A percentile compares a stretch with the other conserved stretches of the same genome.
These are phyloP conservation scores for Camponotus pennsylvanicus DNA, from an alignment of 1,140 invertebrate genomes.

Conservation along the genomic window DNA sequence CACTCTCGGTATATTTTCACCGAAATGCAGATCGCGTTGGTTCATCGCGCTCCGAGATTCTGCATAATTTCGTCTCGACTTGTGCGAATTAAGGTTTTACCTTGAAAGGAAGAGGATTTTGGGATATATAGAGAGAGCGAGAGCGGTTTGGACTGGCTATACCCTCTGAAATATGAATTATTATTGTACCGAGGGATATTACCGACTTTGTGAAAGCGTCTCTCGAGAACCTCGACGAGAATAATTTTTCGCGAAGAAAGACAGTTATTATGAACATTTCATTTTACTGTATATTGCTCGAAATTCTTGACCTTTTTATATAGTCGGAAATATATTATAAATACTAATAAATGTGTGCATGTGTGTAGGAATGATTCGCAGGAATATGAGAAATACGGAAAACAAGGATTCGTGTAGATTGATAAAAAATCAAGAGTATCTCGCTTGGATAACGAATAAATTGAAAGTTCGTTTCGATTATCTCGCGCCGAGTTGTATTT, in stretches of 20 bases:
- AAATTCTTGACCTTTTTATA: not conserved
- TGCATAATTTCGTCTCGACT: slow-evolving; percentile 68
- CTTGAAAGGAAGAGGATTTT: slow-evolving; percentile 14
- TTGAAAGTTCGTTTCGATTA: slow-evolving; percentile 60
- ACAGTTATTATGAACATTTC: not conserved
- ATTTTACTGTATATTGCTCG: not conserved
- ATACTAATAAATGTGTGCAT: not conserved
- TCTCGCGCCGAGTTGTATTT: slow-evolving; percentile 48
- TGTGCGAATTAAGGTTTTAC: slow-evolving; percentile 47
- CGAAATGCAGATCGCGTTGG: slow-evolving; percentile 65
- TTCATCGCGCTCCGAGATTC: slow-evolving; percentile 66
- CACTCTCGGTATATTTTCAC: slow-evolving; percentile 63
- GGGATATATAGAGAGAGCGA: not conserved
- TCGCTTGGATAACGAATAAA: slow-evolving; percentile 47
- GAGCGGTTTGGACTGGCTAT: not conserved
- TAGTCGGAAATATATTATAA: not conserved
- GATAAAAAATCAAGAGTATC: slow-evolving; percentile 46
- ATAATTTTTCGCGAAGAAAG: slow-evolving; percentile 31
- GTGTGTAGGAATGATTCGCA: not conserved
- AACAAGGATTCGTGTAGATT: slow-evolving; percentile 40
- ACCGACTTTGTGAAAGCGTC: not conserved
- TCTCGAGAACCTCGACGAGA: not conserved
- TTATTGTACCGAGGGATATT: slow-evolving; percentile 28
- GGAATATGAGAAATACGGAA: not conserved
- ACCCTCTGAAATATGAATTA: slow-evolving; percentile 41